Base-by-base conservation (phyloP, 2,797 vertebrate genomes). In the Fistularia commersonii region DNA sequence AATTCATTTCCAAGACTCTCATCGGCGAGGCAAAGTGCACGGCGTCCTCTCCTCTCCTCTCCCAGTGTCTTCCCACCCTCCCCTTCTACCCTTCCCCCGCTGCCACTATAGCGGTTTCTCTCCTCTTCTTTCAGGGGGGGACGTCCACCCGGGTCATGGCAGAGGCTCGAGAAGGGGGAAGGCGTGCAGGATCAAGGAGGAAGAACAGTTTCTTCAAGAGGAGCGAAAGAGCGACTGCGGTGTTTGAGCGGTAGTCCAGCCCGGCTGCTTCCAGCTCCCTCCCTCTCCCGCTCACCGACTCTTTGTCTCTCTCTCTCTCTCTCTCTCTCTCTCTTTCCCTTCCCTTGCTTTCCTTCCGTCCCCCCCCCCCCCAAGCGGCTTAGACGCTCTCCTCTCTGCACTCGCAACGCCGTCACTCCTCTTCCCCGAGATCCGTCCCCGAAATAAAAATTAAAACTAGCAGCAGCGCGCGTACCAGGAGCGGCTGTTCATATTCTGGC, bases 141-240 rank as follows among this genome's bases (percentile, higher is more conserved):
- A 70, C 77, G 72, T 82, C 81, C 79, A 48, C 50, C 42, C 40
- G 74, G 73, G 79, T 85, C 81, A 85, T 73, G 63, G 74, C 68
- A 54, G 49, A 57, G 54, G 53, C 51, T 55, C 48, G 40, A 65
- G 32, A 66, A 64, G 57, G 60, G 53, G n/a, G 11, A 69, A 66
- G 63, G 64, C 39, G 11, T 45, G 53, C 48, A 63, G 66, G 49
- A 48, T 49, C 54, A 57, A 72, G 64, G 64, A 48, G 14, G 56
- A 68, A 64, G 79, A 71, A 76, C 60, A 64, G 80, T 80, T 85
- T 80, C 85, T 74, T 88, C 67, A n/a, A 52, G 69, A 80, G 83
- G 69, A 79, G 76, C 78, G 51, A 69, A 79, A 82, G 83, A 84
- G 82, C 86, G 80, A 90, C 86, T 85, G 86, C 89, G 84, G 82